A percentile compares a stretch with the other conserved stretches of the same genome.
Conservation (phyloP, 1,140 invertebrate genomes). For the Mycetomoellerius zeteki region DNA sequence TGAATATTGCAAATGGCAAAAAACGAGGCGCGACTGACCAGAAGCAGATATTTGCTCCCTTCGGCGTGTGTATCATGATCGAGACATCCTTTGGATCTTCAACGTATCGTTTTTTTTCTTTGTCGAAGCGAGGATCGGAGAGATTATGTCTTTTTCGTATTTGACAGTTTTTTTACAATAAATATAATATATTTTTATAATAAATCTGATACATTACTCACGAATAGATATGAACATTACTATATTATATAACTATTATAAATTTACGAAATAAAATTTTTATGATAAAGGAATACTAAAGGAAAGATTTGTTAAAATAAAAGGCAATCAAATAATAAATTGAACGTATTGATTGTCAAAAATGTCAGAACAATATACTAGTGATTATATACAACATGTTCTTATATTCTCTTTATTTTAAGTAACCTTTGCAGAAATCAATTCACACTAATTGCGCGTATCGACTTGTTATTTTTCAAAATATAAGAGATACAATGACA, state of each 20-base stretch:
- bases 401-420: not conserved
- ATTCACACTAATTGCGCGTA: not conserved
- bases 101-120: conserved; percentile 65
- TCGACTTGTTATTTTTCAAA: not conserved
- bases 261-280: conserved; percentile 1
- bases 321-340: not conserved
- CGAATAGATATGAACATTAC: not conserved
- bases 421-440: not conserved
- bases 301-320: not conserved
- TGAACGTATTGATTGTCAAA: not conserved
- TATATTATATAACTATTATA: not conserved
- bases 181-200: too few species aligned
- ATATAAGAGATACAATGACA: not conserved
- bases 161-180: not conserved
- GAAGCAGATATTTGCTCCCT: conserved; percentile 65
- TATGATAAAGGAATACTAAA: not conserved
- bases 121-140: conserved; percentile 73
- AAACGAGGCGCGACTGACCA: conserved; percentile 60
- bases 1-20: conserved; percentile 41
- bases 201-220: not conserved
- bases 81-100: conserved; percentile 64
- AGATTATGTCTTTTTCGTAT: not conserved
- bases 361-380: not conserved
- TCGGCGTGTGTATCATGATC: conserved; percentile 57
- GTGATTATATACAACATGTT: not conserved